A percentile compares a stretch with the other conserved stretches of the same genome.
phyloP scores from a whole-genome alignment of 2,888 invertebrate genomes.

The Lochmaea capreae region DNA sequence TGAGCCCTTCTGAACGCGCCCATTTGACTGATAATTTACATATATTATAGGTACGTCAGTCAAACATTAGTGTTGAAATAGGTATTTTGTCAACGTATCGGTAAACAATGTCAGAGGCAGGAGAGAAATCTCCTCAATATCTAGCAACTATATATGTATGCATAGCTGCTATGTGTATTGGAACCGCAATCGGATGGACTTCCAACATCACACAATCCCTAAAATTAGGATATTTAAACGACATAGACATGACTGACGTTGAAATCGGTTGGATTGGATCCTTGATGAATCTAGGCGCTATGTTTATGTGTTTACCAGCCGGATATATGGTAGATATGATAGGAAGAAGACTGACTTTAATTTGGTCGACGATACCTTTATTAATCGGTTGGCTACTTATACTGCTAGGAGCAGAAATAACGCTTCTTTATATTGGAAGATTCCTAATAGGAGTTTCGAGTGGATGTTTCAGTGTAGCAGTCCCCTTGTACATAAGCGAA shows the following conservation, averaged over 20 bases:
- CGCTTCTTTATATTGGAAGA: constrained; percentile 72
- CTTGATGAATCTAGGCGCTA: constrained; percentile 76
- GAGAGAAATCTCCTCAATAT: constrained; percentile 16
- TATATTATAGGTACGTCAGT: too few relatives aligned
- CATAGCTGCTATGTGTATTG: constrained; percentile 79
- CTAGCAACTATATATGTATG: constrained; percentile 40
- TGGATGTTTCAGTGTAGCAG: constrained; percentile 82
- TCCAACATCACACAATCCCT: constrained; percentile 70
- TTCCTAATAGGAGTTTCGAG: constrained; percentile 78
- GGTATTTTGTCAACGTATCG: too few relatives aligned
- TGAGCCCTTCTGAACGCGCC: too few relatives aligned
- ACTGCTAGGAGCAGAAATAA: constrained; percentile 72
- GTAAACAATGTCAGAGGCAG: not conserved
- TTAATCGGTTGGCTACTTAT: constrained; percentile 78
- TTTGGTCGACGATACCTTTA: constrained; percentile 73
- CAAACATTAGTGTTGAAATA: too few relatives aligned
- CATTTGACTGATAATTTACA: too few relatives aligned
- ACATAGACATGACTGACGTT: constrained; percentile 67
- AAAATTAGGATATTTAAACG: constrained; percentile 67
- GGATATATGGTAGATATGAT: constrained; percentile 75
- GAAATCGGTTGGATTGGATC: constrained; percentile 77
- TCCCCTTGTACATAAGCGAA: constrained; percentile 85
- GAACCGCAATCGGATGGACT: constrained; percentile 80
- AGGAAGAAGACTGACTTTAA: constrained; percentile 77
- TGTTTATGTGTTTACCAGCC: constrained; percentile 75